Percentiles rank a stretch among this genome's conserved stretches.
Conservation (phyloP, 2,797 vertebrate genomes). For the Danio jaintianensis region DNA sequence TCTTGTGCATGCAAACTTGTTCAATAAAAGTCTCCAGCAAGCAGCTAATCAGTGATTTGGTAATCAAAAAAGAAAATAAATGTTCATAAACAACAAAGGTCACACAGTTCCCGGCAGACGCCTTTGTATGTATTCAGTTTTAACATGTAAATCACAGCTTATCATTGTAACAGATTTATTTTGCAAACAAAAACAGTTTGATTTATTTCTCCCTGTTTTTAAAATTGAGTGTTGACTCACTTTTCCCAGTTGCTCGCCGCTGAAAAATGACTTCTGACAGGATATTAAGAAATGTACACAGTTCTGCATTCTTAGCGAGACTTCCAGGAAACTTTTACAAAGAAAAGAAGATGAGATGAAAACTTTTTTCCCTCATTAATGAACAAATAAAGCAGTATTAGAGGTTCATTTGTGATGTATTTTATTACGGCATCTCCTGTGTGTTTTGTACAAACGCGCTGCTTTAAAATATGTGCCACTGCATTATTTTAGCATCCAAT, state of each 20-base stretch:
- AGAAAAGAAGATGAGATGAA: not conserved
- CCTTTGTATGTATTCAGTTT: not conserved
- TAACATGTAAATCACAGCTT: constrained; percentile 10
- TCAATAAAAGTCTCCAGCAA: not conserved
- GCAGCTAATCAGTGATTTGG: not conserved
- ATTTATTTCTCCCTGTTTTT: not conserved
- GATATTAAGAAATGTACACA: constrained; percentile 3
- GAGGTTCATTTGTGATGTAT: constrained; percentile 8
- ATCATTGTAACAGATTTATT: not conserved
- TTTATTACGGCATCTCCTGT: constrained; percentile 3
- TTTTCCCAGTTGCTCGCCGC: constrained; percentile 1
- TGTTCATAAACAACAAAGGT: not conserved
- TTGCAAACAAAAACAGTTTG: constrained; percentile 5
- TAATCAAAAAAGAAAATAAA: not conserved
- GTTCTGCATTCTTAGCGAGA: not conserved
- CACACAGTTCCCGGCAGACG: not conserved
- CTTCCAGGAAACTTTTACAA: constrained; percentile 6
- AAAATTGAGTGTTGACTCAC: not conserved
- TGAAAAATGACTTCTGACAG: not conserved
- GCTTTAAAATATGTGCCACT: constrained; percentile 13
- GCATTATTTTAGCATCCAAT: constrained; percentile 21
- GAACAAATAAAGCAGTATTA: constrained; percentile 6
- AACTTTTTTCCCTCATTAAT: constrained; percentile 7
- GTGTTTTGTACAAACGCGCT: not conserved
- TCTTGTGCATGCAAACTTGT: not conserved